Evolutionary conservation across 2,888 invertebrate genomes (phyloP), one percentile per base, ranked within the genome.

Genomic region (Yponomeuta evonymella): DNA sequence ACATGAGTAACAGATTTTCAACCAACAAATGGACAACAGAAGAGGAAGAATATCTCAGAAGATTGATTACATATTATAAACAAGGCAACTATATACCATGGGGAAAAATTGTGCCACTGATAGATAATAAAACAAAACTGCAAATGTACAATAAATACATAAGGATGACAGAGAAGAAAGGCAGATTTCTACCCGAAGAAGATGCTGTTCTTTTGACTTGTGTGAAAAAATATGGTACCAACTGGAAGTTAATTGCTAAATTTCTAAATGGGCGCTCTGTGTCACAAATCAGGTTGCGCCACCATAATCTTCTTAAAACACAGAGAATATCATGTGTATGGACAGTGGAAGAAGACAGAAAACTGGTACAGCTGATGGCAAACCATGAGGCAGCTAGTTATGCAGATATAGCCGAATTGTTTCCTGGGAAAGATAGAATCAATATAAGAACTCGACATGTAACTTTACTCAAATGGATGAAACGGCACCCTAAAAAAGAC

Each of bases 41-140:
- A 67, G 97, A 98, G 81, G 95, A 97, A 76, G 88, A 93, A 70
- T 91, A 93, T 69, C 87, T 98, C 2, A 79, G 92, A 58, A 89
- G 93, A 71, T 83, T 95, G 1, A 93, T 97, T 0, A 93, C 94
- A n/a, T 87, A 87, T 73, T 94, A 94, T 74, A 93, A 90, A 74
- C 89, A 94, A 71, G 96, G 95, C 29, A 89, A 94, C 72, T 93
- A 93, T 67, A 95, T 97, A 74, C 95, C 96, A 0, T 97, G 97
- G 97, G 92, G 94, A 3, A 94, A 94, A 79, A 94, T 97, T 9
- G 90, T 94, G 1, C 90, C 92, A 36, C 92, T 93, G 70, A 94
- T 96, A 84, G 93, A 93, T 11, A 93, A 93, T 72, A 92, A 95
- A 74, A 94, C 94, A 0, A 95, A 94, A 79, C 87, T 91, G 3